Conservation (phyloP, 2,888 invertebrate species). For the Lasioglossum marginatum region DNA sequence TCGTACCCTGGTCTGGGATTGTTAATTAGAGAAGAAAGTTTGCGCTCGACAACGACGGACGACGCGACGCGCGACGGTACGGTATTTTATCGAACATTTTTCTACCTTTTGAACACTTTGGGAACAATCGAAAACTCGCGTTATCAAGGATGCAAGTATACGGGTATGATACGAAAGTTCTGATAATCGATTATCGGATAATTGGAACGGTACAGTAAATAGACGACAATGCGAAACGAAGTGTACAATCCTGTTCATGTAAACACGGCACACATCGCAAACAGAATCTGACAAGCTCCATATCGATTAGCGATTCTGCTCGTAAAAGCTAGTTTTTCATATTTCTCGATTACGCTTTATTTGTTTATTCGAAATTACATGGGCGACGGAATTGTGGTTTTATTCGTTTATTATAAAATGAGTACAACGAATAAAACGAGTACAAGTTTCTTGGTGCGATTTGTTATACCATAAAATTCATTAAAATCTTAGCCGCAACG, state of each 20-base stretch:
- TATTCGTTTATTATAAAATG: not conserved
- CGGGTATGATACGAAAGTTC: not conserved
- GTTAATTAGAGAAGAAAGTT: not conserved
- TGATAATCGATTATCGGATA: not conserved
- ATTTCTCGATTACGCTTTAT: not conserved
- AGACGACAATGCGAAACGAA: not conserved
- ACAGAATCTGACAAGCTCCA: not conserved
- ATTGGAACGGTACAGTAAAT: constrained; percentile 1
- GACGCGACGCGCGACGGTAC: not conserved
- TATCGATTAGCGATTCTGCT: not conserved
- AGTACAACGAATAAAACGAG: too few relatives aligned
- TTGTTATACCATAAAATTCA: too few relatives aligned
- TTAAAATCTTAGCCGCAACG: too few relatives aligned
- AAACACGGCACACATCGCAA: not conserved
- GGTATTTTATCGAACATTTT: not conserved
- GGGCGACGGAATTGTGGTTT: not conserved
- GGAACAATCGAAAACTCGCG: not conserved
- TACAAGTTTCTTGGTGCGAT: too few relatives aligned
- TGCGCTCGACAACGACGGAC: not conserved
- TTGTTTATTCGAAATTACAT: not conserved
- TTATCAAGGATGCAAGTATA: not conserved
- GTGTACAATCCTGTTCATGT: not conserved
- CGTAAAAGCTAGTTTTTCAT: not conserved
- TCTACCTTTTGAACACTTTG: not conserved
- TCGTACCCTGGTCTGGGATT: not conserved